Base-by-base conservation (phyloP, 1,140 invertebrate species). In the Aradophagus sp. region DNA sequence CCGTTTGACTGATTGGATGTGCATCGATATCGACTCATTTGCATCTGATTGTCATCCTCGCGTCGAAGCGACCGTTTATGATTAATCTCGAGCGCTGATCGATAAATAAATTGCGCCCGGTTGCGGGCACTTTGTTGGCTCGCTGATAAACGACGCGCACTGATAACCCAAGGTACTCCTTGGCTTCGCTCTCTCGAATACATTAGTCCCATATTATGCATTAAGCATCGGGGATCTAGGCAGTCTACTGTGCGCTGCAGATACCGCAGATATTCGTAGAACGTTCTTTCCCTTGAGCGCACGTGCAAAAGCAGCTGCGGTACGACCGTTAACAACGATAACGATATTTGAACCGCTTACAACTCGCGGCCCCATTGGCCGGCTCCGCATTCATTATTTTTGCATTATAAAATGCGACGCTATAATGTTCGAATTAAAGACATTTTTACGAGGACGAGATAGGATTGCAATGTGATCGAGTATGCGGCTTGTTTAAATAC, bases 261-360 rank as follows among this genome's bases (percentile, higher is more conserved):
- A 69, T 55, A 55, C 34, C 20, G 34, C 14, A 67, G 62, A 67
- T 67, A 67, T 67, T 59, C 17, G 53, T 52, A 58, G 63, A 58
- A 59, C 45, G 45, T 67, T 45, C 53, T 52, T 67, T 56, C 56
- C 20, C 27, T 56, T n/a, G 31, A 67, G 48, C 17, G 55, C 65
- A 59, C 55, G 55, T 68, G 53, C 55, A 68, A 68, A 68, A 16
- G 47, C 55, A 59, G 63, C 65, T 68, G 41, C 55, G 55, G 13
- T 26, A 59, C 12, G 47, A 68, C 65, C 65, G 55, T 68, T 68
- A 68, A 68, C 39, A 55, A 59, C 55, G 65, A 68, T 68, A 59
- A 68, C 45, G 39, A 68, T 68, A 68, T 68, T 68, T 59, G 50
- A 53, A 59, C 53, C 36, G 42, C 50, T 67, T 58, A 52, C 53